Percentiles rank a stretch among this genome's conserved stretches.
phyloP scores from a whole-genome alignment of 2,113 vertebrate species.

The Conger conger region DNA sequence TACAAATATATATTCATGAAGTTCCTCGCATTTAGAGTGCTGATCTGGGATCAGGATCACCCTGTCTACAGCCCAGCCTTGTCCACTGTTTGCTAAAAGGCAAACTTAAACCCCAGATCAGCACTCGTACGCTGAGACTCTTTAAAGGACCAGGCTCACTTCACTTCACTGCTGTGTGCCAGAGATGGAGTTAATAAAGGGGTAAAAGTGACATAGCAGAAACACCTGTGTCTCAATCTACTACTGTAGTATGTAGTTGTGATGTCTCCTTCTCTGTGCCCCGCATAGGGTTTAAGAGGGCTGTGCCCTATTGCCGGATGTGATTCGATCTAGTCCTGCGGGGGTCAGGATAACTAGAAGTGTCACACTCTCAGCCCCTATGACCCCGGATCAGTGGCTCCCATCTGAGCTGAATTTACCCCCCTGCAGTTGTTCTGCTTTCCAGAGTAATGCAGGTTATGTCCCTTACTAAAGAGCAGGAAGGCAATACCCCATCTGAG shows the following conservation, averaged over 20 bases:
- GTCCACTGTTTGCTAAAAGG: neutral
- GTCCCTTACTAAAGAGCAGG: too few relatives aligned
- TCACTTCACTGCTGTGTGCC: neutral
- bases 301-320: neutral
- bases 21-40: neutral
- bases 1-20: neutral
- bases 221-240: neutral
- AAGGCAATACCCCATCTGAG: too few relatives aligned
- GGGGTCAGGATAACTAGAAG: slow-evolving; percentile 51
- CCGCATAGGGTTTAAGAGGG: too few relatives aligned
- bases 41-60: neutral
- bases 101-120: neutral
- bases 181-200: neutral
- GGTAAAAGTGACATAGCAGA: neutral
- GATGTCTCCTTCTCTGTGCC: neutral
- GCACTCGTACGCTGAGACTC: neutral
- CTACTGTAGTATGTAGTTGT: neutral
- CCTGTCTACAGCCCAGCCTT: neutral
- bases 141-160: too few relatives aligned
- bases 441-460: too few relatives aligned
- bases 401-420: slow-evolving; percentile 54
- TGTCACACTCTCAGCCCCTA: slow-evolving; percentile 45
- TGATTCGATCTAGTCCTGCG: slow-evolving; percentile 56
- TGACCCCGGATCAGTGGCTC: slow-evolving; percentile 50
- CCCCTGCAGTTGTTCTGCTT: slow-evolving; percentile 22